These are phyloP conservation scores for Melanotaenia boesemani DNA, from an alignment of 2,797 vertebrate genomes.

Conservation along the genomic window DNA sequence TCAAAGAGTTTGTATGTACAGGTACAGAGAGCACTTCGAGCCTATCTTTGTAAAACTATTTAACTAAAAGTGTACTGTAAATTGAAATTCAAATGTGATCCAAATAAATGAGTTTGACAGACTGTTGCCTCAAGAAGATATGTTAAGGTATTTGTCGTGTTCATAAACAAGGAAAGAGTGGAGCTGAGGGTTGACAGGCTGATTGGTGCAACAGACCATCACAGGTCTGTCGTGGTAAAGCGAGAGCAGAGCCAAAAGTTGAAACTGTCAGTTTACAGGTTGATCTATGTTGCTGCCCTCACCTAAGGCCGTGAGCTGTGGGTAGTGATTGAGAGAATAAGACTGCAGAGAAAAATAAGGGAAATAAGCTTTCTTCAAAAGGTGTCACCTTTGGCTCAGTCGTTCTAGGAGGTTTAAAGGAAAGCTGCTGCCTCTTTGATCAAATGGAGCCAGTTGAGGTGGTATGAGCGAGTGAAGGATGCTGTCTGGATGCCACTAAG, in stretches of 20 bases:
- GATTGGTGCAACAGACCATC: neutral
- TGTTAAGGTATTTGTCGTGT: neutral
- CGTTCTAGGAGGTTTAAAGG: neutral
- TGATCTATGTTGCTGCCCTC: neutral
- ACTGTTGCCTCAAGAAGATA: neutral
- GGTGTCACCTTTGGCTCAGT: conserved; percentile 1
- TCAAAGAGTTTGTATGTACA: neutral
- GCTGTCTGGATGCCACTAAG: neutral
- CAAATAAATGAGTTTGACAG: neutral
- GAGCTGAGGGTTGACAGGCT: neutral
- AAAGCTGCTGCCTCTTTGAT: neutral
- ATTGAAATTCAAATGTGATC: neutral
- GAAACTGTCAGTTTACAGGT: neutral
- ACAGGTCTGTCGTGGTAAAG: neutral
- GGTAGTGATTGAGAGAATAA: neutral
- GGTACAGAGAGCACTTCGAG: neutral
- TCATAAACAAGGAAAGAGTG: neutral
- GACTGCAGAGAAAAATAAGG: neutral
- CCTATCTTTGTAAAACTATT: neutral
- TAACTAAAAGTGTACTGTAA: neutral
- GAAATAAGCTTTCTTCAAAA: neutral
- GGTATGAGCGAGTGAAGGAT: neutral
- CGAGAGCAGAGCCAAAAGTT: neutral
- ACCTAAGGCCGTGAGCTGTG: neutral
- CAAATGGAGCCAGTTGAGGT: neutral